Evolutionary conservation across 2,797 vertebrate species (phyloP), one percentile per base, ranked within the genome.

Genomic region (Leptoclinus maculatus): DNA sequence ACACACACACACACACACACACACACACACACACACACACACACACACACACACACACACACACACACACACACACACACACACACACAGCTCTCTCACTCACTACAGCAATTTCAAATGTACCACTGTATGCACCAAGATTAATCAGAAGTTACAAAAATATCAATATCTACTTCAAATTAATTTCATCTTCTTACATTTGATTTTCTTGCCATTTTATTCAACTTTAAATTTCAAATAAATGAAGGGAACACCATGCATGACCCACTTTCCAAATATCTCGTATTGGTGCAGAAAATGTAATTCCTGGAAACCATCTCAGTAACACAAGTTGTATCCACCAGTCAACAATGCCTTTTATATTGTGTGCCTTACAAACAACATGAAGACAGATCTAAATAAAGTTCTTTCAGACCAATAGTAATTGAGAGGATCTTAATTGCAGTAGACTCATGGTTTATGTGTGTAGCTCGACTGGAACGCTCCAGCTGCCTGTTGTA

Each of bases 391-490:
- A 34, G 25, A 66, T 80, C 74, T 84, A 88, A 91, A 87, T 81
- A 77, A 64, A 85, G 73, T 38, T 60, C 74, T 70, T 69, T 80
- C 74, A 82, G 64, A 79, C 77, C 86, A 81, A 60, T 41, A 51
- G 90, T 80, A 88, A 91, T 93, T 90, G 86, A 73, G 63, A 80
- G 41, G 78, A 78, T 76, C 47, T 63, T 87, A 88, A 87, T 91
- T 90, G 85, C 76, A 80, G 83, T 39, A 69, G 85, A 81, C 73
- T 69, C 74, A 34, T 83, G 83, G 85, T 90, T 90, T 82, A 71
- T 81, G 70, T 86, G 85, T 82, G 73, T 59, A 84, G 82, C 83
- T 74, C 13, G 10, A 66, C 79, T 78, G 76, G 64, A 64, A 66
- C 66, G 60, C 78, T 70, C 29, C 29, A 29, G 51, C 82, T 75